These are phyloP conservation scores for Seriola dumerili DNA, from an alignment of 2,113 vertebrate species.

Conservation along the genomic window DNA sequence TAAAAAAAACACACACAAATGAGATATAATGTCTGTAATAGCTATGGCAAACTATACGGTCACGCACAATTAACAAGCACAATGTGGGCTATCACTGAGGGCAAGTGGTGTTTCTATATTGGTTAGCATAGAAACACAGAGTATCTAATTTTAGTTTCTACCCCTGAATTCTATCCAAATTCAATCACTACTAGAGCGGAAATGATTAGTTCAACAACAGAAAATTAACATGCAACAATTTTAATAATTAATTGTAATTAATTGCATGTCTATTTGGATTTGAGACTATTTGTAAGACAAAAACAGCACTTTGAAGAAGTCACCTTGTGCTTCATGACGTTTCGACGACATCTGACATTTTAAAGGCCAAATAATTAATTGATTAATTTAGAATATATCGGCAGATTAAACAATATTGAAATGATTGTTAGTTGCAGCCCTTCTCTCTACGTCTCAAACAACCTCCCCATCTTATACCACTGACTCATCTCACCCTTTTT, in stretches of 20 bases:
- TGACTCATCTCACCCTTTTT: constrained; percentile 7
- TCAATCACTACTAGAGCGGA: not conserved
- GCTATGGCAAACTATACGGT: too few species aligned
- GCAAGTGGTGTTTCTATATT: not conserved
- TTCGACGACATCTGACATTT: not conserved
- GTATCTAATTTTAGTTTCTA: not conserved
- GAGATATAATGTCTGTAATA: not conserved
- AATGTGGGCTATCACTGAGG: not conserved
- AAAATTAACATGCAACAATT: not conserved
- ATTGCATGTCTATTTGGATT: too few species aligned
- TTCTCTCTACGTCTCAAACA: not conserved
- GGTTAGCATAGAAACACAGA: not conserved
- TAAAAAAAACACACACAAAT: not conserved
- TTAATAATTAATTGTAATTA: too few species aligned
- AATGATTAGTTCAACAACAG: not conserved
- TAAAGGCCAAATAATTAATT: not conserved
- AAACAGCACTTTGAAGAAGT: too few species aligned
- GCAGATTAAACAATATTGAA: not conserved
- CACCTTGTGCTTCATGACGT: not conserved
- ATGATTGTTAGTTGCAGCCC: not conserved
- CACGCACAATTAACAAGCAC: not conserved
- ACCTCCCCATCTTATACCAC: not conserved
- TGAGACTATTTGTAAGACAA: too few species aligned
- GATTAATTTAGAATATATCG: not conserved
- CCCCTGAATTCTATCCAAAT: not conserved